phyloP scores from a whole-genome alignment of 1,140 invertebrate genomes.

The Coenobita brevimanus region DNA sequence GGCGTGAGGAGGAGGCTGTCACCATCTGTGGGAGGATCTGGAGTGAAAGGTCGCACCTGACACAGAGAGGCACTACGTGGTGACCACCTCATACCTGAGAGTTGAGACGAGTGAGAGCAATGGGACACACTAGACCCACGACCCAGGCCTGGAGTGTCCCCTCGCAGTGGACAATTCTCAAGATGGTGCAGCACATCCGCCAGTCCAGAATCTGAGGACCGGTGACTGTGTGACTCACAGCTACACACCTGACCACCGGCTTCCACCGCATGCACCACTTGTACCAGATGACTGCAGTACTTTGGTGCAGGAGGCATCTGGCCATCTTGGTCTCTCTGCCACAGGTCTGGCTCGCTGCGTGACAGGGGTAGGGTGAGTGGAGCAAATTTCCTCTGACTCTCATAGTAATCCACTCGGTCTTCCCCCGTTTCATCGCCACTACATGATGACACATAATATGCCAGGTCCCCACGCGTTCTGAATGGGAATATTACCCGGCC shows the following conservation, averaged over 20 bases:
- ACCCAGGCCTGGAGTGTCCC: constrained; percentile 51
- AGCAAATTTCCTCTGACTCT: constrained; percentile 47
- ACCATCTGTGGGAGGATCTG: constrained; percentile 26
- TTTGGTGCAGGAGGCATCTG: not conserved
- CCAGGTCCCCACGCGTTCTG: constrained; percentile 34
- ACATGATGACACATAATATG: constrained; percentile 60
- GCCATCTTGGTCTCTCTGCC: not conserved
- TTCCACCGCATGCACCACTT: constrained; percentile 39
- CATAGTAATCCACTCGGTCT: constrained; percentile 51
- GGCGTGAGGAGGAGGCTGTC: constrained; percentile 51
- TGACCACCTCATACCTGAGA: constrained; percentile 33
- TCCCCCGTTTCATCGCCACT: constrained; percentile 59
- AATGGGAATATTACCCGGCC: constrained; percentile 38
- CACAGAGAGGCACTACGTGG: constrained; percentile 38
- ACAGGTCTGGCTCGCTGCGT: constrained; percentile 54
- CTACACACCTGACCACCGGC: constrained; percentile 48
- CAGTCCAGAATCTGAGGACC: constrained; percentile 87
- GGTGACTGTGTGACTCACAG: constrained; percentile 72
- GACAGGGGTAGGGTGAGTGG: constrained; percentile 33
- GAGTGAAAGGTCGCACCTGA: constrained; percentile 42
- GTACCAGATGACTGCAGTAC: constrained; percentile 51
- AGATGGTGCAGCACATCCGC: constrained; percentile 78
- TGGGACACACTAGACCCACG: constrained; percentile 61
- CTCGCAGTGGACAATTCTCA: constrained; percentile 51
- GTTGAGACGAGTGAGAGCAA: constrained; percentile 51